Evolutionary conservation across 92 coral and sea anemone genomes (phyloP).

Genomic region (Siderastrea radians): DNA sequence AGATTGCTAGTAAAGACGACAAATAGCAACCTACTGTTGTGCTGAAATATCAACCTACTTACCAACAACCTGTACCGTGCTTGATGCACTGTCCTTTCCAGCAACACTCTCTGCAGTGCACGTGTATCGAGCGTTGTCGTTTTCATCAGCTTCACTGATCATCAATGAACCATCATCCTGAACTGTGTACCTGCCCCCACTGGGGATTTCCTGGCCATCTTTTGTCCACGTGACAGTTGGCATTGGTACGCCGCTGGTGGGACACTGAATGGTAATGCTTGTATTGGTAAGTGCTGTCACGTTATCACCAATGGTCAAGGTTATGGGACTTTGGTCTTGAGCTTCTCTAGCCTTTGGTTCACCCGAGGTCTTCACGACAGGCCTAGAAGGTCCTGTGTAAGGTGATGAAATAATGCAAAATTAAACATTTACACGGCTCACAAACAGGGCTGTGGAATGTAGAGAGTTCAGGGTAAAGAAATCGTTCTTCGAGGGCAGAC

Average conservation of each 20-base stretch:
- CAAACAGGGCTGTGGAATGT: too few relatives aligned
- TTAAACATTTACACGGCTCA: too few relatives aligned
- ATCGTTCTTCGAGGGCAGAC: too few relatives aligned
- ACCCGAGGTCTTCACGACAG: conserved; percentile 33
- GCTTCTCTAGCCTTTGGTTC: conserved; percentile 44
- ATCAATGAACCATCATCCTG: conserved; percentile 56
- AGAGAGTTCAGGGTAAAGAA: too few relatives aligned
- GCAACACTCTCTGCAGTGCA: conserved; percentile 66
- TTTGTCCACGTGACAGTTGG: conserved; percentile 74
- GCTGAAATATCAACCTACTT: neutral
- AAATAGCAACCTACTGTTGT: too few relatives aligned
- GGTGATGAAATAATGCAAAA: too few relatives aligned
- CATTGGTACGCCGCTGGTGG: conserved; percentile 72
- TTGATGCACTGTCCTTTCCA: conserved; percentile 60
- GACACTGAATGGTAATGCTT: conserved; percentile 68
- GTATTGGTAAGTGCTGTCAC: conserved; percentile 63
- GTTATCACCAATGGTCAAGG: conserved; percentile 62
- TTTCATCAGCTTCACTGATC: conserved; percentile 36
- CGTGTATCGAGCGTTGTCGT: conserved; percentile 46
- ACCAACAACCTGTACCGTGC: conserved; percentile 47
- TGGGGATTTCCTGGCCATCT: conserved; percentile 53
- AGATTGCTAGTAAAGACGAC: too few relatives aligned
- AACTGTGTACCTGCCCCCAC: conserved; percentile 53
- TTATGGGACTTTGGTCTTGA: conserved; percentile 39
- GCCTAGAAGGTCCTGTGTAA: conserved; percentile 55